Percentiles rank a stretch among this genome's conserved stretches.
Conservation (phyloP, 2,113 vertebrate genomes). For the Phaetusa simplex region DNA sequence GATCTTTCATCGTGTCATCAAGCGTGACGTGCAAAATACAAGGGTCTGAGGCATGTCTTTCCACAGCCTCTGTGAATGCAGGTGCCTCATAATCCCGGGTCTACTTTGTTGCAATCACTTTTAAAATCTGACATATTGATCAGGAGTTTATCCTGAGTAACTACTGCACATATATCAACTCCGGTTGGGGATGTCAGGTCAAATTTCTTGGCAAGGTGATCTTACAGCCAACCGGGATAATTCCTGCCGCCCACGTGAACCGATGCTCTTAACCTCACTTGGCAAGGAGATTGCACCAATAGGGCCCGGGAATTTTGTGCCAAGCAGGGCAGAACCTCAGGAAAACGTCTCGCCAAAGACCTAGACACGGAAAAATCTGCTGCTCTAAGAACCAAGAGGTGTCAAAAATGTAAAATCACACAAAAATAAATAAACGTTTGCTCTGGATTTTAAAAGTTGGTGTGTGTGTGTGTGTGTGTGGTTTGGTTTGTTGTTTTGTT, state of each 20-base stretch:
- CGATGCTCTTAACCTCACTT: not conserved
- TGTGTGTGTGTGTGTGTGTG: too few relatives aligned
- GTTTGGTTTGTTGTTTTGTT: not conserved
- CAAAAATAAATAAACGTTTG: slow-evolving; percentile 6
- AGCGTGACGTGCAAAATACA: slow-evolving; percentile 18
- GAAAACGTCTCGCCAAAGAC: not conserved
- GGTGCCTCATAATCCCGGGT: slow-evolving; percentile 40
- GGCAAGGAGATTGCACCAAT: not conserved
- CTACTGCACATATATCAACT: slow-evolving; percentile 70
- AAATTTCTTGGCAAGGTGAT: slow-evolving; percentile 65
- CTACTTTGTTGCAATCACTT: slow-evolving; percentile 68
- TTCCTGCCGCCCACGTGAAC: not conserved
- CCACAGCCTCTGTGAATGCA: slow-evolving; percentile 6
- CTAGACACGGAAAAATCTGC: accelerated
- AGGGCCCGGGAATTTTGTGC: not conserved
- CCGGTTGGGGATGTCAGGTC: slow-evolving; percentile 47
- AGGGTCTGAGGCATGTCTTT: slow-evolving; percentile 29
- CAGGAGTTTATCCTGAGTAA: slow-evolving; percentile 77
- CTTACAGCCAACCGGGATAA: not conserved
- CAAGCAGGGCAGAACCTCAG: not conserved
- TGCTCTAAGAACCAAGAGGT: not conserved
- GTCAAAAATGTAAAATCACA: slow-evolving; percentile 9
- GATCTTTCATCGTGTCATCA: not conserved
- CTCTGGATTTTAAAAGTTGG: not conserved
- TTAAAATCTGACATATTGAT: slow-evolving; percentile 81